Base-by-base conservation (phyloP, 2,888 invertebrate species). In the Drosophila helvetica region DNA sequence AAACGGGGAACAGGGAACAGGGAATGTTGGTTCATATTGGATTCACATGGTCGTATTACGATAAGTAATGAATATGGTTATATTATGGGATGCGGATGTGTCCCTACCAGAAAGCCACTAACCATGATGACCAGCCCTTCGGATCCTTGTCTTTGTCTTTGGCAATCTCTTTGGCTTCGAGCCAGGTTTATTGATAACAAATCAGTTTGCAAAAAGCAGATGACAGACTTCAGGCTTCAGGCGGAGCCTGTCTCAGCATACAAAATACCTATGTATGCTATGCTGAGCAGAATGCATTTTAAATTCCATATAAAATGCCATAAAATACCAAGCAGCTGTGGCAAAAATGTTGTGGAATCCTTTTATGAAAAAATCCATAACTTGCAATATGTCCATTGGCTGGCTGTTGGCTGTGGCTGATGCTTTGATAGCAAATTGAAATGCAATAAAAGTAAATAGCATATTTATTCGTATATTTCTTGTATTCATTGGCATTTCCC, bases 271-370 rank as follows among this genome's bases (percentile, higher is more conserved):
- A 22, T 22, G 22, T 46, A 33, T 18, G 50, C 9, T 22, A 25
- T 25, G 25, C 25, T 6, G 22, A 6, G 22, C 22, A 43, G 54
- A 48, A 63, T 76, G 66, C 64, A 66, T 77, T 65, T 66, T 68
- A 75, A 71, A 83, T 77, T 83, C 68, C 72, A 83, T 86, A 38
- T 83, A 69, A 73, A 81, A 81, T 86, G 30, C 42, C 45, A 50
- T 38, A 50, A 60, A 42, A 69, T 65, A 38, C 47, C 43, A 27
- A 45, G 30, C 18, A 18, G 43, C 42, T 10, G 33, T 18, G 42
- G 46, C 17, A 52, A 38, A 15, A 38, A 38, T 38, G 6, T 7
- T 52, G 30, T 12, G 45, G 19, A 45, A 38, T 19, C 73, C 60
- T 56, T 53, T 64, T 67, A 17, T 56, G 48, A 22, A 54, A 43